phyloP scores from a whole-genome alignment of 1,140 invertebrate species.

The Anoplophora glabripennis region DNA sequence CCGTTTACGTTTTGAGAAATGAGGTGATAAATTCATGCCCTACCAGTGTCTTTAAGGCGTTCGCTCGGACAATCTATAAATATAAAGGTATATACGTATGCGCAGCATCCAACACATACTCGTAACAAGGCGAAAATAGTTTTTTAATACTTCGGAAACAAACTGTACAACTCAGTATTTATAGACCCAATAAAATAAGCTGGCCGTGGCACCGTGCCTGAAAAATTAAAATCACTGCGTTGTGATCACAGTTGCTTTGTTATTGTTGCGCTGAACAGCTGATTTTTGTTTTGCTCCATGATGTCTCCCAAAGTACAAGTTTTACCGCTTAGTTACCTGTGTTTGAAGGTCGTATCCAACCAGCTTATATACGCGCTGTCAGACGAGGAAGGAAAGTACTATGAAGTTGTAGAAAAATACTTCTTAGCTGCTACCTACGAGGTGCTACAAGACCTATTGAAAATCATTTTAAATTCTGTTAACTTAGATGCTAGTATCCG shows the following conservation, averaged over 20 bases:
- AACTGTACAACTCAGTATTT: too few species aligned
- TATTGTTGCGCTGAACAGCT: conserved; percentile 4
- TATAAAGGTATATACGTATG: too few species aligned
- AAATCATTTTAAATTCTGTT: conserved; percentile 59
- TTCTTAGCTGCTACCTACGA: conserved; percentile 46
- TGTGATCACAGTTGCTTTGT: neutral
- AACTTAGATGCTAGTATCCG: conserved; percentile 62
- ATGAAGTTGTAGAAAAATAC: conserved; percentile 33
- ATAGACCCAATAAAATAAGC: too few species aligned
- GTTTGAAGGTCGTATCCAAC: conserved; percentile 36
- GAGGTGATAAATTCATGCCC: too few species aligned
- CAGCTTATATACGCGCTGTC: conserved; percentile 38
- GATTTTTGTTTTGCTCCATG: conserved; percentile 4
- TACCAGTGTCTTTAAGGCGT: too few species aligned
- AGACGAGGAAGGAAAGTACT: conserved; percentile 39
- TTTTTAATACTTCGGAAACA: too few species aligned
- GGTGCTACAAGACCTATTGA: conserved; percentile 63
- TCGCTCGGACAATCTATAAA: too few species aligned
- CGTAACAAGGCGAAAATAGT: too few species aligned
- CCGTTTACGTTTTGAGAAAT: too few species aligned
- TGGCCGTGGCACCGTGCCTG: neutral
- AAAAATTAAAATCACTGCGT: neutral
- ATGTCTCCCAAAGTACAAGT: conserved; percentile 45
- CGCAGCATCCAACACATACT: too few species aligned
- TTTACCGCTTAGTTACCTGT: conserved; percentile 29